A percentile compares a stretch with the other conserved stretches of the same genome.
phyloP scores from a whole-genome alignment of 2,888 invertebrate species.

The Cylloceria caligata region DNA sequence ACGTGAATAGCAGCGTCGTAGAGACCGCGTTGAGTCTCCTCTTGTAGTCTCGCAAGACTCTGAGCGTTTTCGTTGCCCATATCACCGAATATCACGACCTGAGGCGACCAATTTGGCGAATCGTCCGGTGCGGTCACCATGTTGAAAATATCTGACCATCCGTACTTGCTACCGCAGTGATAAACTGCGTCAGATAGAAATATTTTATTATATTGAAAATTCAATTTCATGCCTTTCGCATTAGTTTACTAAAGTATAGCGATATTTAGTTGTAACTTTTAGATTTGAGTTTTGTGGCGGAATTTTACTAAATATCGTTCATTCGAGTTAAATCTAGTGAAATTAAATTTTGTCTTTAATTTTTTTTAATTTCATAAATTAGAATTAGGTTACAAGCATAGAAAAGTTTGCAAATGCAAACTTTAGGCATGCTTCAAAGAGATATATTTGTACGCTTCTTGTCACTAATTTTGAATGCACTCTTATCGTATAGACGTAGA shows the following conservation, averaged over 20 bases:
- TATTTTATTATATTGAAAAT: not conserved
- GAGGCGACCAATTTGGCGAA: conserved; percentile 90
- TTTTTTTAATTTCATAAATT: not conserved
- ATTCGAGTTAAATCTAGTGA: not conserved
- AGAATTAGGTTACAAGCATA: not conserved
- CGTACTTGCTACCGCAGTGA: conserved; percentile 91
- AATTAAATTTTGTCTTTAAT: not conserved
- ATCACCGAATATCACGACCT: conserved; percentile 95
- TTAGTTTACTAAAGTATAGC: not conserved
- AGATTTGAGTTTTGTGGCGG: not conserved
- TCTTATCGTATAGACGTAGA: no score
- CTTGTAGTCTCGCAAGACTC: conserved; percentile 93
- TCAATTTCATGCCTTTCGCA: not conserved
- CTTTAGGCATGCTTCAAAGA: not conserved
- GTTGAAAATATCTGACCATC: conserved; percentile 93
- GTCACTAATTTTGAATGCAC: not conserved
- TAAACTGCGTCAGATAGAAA: conserved; percentile 86
- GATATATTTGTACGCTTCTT: not conserved
- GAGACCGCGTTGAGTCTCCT: conserved; percentile 91
- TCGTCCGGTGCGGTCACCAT: conserved; percentile 90
- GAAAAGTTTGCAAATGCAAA: not conserved
- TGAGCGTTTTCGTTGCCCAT: conserved; percentile 97
- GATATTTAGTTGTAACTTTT: not conserved
- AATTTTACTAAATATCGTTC: no score
- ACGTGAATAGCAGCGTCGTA: conserved; percentile 96